A percentile compares a stretch with the other conserved stretches of the same genome.
Evolutionary conservation across 2,797 vertebrate species (phyloP).

Genomic region (Amazona ochrocephala): DNA sequence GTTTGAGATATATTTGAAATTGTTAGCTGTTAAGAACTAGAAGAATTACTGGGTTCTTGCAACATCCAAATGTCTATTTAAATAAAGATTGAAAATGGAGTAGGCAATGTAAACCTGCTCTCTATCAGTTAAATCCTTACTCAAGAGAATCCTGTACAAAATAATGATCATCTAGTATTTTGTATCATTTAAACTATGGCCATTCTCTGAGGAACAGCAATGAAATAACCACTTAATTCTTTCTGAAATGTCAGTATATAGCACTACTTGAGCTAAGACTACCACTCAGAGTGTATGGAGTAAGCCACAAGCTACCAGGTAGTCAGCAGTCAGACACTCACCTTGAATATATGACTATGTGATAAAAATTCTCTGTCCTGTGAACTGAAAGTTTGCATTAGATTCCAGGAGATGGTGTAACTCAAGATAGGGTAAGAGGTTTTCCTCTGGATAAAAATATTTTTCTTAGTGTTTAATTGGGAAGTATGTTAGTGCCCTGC

Average conservation of each 20-base stretch:
- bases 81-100: neutral
- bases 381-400: neutral
- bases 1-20: neutral
- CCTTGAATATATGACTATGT: neutral
- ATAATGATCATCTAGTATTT: neutral
- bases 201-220: neutral
- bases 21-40: neutral
- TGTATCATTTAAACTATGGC: neutral
- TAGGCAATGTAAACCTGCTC: neutral
- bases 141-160: neutral
- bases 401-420: neutral
- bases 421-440: neutral
- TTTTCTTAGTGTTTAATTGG: neutral
- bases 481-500: neutral
- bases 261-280: neutral
- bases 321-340: neutral
- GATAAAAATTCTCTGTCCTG: neutral
- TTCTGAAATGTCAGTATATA: neutral
- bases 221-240: neutral
- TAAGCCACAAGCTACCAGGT: neutral
- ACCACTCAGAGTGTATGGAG: neutral
- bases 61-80: neutral
- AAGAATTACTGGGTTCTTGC: neutral
- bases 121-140: neutral
- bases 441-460: neutral